phyloP scores from a whole-genome alignment of 2,888 invertebrate genomes.

The Sinelater perroti region DNA sequence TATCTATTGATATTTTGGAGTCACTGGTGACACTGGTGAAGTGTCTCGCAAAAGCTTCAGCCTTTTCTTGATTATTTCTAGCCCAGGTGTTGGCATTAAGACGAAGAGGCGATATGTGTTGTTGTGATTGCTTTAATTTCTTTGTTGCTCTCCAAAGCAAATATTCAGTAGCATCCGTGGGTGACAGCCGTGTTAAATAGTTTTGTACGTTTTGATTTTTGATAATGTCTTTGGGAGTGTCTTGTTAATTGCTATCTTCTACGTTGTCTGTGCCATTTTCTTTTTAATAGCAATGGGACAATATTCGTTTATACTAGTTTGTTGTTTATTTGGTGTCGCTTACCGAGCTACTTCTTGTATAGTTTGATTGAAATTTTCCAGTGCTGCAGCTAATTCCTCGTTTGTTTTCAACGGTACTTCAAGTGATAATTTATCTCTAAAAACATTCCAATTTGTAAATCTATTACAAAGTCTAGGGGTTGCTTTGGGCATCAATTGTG shows the following conservation, averaged over 20 bases:
- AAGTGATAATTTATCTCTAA: neutral
- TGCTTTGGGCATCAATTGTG: neutral
- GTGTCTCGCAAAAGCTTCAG: conserved; percentile 3
- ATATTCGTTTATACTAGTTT: neutral
- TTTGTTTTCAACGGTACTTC: neutral
- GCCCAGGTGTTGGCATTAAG: conserved; percentile 9
- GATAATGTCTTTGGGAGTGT: neutral
- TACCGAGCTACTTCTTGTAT: neutral
- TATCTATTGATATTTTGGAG: neutral
- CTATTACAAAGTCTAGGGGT: neutral
- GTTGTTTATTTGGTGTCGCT: neutral
- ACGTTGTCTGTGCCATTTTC: conserved; percentile 1
- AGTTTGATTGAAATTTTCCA: neutral
- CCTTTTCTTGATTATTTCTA: conserved; percentile 5
- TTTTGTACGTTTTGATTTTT: neutral
- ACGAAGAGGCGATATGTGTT: conserved; percentile 6
- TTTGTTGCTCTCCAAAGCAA: conserved; percentile 8
- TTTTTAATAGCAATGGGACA: neutral
- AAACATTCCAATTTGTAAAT: neutral
- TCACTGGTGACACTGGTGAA: neutral
- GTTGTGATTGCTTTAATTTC: conserved; percentile 3
- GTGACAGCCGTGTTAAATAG: neutral
- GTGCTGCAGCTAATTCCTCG: neutral
- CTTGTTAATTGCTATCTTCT: conserved; percentile 2
- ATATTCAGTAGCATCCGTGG: neutral